Conservation (phyloP, 2,888 invertebrate species). For the Drosophila conformis region DNA sequence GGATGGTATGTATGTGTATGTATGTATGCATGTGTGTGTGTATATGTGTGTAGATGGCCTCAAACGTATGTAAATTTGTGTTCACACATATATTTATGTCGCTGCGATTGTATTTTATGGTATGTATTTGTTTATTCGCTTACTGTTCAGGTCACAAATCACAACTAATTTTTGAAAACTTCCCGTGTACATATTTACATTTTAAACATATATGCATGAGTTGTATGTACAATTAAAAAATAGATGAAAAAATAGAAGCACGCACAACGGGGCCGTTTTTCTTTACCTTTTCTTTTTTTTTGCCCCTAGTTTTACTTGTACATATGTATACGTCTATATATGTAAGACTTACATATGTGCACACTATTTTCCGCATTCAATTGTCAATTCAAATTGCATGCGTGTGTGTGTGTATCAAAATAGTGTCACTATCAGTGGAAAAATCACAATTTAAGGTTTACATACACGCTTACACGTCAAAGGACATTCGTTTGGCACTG, state of each 20-base stretch:
- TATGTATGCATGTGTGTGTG: constrained; percentile 1
- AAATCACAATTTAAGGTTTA: constrained; percentile 39
- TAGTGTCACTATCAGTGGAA: constrained; percentile 42
- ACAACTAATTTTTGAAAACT: constrained; percentile 41
- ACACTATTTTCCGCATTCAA: constrained; percentile 51
- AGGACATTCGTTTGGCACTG: constrained; percentile 71
- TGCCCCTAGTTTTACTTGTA: constrained; percentile 18
- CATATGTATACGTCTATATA: constrained; percentile 5
- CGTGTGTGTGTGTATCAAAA: constrained; percentile 35
- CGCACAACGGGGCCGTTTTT: constrained; percentile 22
- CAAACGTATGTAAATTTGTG: background rate
- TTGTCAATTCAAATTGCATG: constrained; percentile 48
- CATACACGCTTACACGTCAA: constrained; percentile 58
- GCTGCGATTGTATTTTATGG: constrained; percentile 19
- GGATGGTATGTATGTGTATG: background rate
- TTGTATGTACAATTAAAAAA: constrained; percentile 22
- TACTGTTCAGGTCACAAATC: constrained; percentile 27
- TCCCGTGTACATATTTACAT: constrained; percentile 33
- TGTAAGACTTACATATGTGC: constrained; percentile 36
- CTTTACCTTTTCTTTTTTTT: background rate
- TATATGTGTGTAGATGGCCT: background rate
- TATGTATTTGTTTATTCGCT: constrained; percentile 36
- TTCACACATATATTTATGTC: background rate
- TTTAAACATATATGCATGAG: constrained; percentile 4
- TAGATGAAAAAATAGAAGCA: constrained; percentile 35